phyloP scores from a whole-genome alignment of 2,113 vertebrate genomes.

The Oryzias javanicus region DNA sequence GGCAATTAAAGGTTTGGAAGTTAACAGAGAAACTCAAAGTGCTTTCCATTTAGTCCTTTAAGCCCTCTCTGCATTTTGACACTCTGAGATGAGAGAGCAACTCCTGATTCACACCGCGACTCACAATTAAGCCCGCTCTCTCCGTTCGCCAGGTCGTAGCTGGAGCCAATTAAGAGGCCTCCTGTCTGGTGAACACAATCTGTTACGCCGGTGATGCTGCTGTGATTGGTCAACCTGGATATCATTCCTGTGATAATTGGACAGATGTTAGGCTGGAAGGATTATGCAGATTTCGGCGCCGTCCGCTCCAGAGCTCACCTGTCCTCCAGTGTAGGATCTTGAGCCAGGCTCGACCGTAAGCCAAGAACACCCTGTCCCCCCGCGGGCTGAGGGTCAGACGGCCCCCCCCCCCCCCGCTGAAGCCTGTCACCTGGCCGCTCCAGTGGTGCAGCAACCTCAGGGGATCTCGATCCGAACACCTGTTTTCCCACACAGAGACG shows the following conservation, averaged over 20 bases:
- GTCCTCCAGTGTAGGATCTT: conserved; percentile 77
- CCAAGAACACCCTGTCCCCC: conserved; percentile 74
- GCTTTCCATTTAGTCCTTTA: conserved; percentile 28
- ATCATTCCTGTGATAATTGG: conserved; percentile 68
- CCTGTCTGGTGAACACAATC: conserved; percentile 79
- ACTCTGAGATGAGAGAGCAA: conserved; percentile 6
- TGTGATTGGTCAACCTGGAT: conserved; percentile 81
- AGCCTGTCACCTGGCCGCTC: conserved; percentile 69
- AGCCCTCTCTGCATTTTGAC: conserved; percentile 13
- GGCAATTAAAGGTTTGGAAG: background rate
- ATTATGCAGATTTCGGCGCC: conserved; percentile 48
- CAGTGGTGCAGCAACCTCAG: conserved; percentile 70
- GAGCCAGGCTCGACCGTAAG: conserved; percentile 71
- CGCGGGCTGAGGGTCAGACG: conserved; percentile 73
- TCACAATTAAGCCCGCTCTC: conserved; percentile 78
- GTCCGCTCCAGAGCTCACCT: conserved; percentile 54
- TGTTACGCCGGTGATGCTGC: conserved; percentile 75
- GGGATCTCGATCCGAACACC: conserved; percentile 52
- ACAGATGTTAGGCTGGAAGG: conserved; percentile 53
- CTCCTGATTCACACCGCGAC: conserved; percentile 30
- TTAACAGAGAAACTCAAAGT: conserved; percentile 36
- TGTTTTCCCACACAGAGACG: conserved; percentile 78
- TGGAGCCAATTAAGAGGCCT: conserved; percentile 77
- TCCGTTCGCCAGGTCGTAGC: conserved; percentile 78
- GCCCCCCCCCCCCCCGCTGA: conserved; percentile 40